Percentiles rank a stretch among this genome's conserved stretches.
Evolutionary conservation across 2,888 invertebrate genomes (phyloP).

Genomic region (Camptogramma bilineatum): DNA sequence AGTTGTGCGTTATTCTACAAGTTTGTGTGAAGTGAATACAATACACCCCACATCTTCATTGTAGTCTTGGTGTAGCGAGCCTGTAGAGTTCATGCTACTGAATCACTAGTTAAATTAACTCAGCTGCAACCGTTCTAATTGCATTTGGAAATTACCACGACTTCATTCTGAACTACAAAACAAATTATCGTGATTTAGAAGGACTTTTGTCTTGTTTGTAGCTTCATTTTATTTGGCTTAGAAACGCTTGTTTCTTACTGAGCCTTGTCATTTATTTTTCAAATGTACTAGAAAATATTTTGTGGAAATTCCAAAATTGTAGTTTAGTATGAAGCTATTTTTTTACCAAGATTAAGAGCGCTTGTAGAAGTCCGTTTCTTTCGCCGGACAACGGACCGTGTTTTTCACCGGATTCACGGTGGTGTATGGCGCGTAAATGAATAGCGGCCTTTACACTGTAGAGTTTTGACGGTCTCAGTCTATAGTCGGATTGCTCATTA

Average conservation of each 20-base stretch:
- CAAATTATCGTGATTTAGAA: slow-evolving; percentile 27
- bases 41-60: background rate
- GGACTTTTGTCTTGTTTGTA: slow-evolving; percentile 19
- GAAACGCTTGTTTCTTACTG: background rate
- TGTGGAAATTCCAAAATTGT: background rate
- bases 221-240: slow-evolving; percentile 11
- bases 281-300: background rate
- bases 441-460: no score
- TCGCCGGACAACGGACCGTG: no score
- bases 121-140: slow-evolving; percentile 48
- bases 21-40: background rate
- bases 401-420: no score
- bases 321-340: no score
- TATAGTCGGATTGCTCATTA: no score
- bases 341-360: no score
- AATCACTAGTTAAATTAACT: slow-evolving; percentile 44
- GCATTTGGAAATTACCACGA: slow-evolving; percentile 49
- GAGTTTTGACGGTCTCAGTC: no score
- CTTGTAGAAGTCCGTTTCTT: no score
- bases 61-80: slow-evolving; percentile 9
- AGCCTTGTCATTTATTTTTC: slow-evolving; percentile 8
- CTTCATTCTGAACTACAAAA: slow-evolving; percentile 17
- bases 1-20: no score
- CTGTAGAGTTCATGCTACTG: slow-evolving; percentile 16
- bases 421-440: no score